Base-by-base conservation (phyloP, 2,888 invertebrate species). In the Lepidonotus clava region DNA sequence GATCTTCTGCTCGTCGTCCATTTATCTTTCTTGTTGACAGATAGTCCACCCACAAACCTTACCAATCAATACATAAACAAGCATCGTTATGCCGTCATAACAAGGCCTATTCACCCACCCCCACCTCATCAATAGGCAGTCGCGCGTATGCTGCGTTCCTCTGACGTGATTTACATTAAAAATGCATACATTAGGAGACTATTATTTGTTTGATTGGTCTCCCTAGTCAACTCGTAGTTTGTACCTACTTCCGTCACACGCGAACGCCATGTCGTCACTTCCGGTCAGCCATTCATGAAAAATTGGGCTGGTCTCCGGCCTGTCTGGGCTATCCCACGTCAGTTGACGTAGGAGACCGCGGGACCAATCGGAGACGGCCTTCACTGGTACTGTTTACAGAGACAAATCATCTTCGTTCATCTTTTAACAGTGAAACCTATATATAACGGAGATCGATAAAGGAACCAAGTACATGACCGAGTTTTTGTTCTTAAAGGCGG, bases 351-450 rank as follows among this genome's bases (percentile, higher is more conserved):
- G n/a, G n/a, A 28, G n/a, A 28, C 61, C 2, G 61, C 61, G 28
- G 28, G 24, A 61, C 61, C 61, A 61, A 61, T 61, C 1, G 61
- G 61, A 61, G 28, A 11, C 1, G 61, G 5, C 28, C 46, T 18
- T 18, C 46, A n/a, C n/a, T n/a, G n/a, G n/a, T 46, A 18, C 18
- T 61, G 14, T 1, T 61, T 61, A 32, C 61, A 61, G 28, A 61
- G 61, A 61, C 61, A 61, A 61, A 61, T 28, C 61, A 61, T 61
- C 61, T 28, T 61, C 61, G 24, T 61, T 32, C 28, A 61, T 61
- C 61, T 28, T 61, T 61, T 28, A 61, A 61, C 24, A 61, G 61
- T 11, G 46, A 46, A 18, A 46, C 24, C 61, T 61, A 61, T 61
- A 61, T 61, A 61, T 61, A 61, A 61, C 61, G 24, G 11, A 11